phyloP scores from a whole-genome alignment of 2,888 invertebrate genomes.

The Ochlodes sylvanus region DNA sequence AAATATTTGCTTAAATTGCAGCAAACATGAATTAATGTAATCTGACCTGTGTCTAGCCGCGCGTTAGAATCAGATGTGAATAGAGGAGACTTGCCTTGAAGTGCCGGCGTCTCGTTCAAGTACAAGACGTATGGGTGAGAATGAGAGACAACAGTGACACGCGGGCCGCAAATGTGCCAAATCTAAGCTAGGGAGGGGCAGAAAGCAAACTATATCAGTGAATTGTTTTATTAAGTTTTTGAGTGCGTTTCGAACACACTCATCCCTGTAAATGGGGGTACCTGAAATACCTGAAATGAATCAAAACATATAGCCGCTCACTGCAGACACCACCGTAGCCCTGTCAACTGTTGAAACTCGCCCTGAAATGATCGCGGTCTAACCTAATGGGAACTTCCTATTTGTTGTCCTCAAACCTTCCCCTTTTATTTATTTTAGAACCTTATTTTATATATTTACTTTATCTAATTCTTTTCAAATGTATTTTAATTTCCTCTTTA shows the following conservation, averaged over 20 bases:
- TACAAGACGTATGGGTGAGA: constrained; percentile 85
- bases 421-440: constrained; percentile 23
- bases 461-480: not conserved
- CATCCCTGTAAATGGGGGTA: constrained; percentile 70
- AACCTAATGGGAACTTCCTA: constrained; percentile 64
- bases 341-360: constrained; percentile 85
- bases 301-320: constrained; percentile 78
- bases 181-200: constrained; percentile 86
- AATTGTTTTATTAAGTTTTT: constrained; percentile 70
- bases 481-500: not conserved
- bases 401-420: constrained; percentile 32
- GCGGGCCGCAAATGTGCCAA: constrained; percentile 85
- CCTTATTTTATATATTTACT: not conserved
- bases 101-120: constrained; percentile 84
- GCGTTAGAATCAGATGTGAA: constrained; percentile 80
- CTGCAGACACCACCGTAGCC: constrained; percentile 79
- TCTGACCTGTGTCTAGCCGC: constrained; percentile 82
- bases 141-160: constrained; percentile 86
- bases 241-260: constrained; percentile 76
- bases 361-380: constrained; percentile 77
- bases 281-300: constrained; percentile 84
- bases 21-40: constrained; percentile 74
- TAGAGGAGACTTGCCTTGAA: constrained; percentile 82
- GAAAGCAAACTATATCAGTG: constrained; percentile 85
- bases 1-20: constrained; percentile 68